Evolutionary conservation across 2,888 invertebrate species (phyloP), one percentile per base, ranked within the genome.

Genomic region (Lasioglossum marginatum): DNA sequence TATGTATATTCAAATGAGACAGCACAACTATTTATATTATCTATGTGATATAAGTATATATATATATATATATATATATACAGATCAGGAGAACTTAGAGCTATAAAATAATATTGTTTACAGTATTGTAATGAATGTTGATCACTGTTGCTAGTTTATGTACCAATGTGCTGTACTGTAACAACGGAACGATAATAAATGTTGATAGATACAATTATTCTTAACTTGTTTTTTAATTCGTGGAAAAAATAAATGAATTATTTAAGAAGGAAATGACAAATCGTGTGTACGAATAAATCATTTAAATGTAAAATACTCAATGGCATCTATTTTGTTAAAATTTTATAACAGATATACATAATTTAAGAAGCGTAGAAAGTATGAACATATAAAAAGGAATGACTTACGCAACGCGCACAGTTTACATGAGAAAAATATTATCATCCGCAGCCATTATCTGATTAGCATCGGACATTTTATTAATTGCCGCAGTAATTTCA

Each of bases 391-490:
- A 27, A 66, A 37, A 37, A 60, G n/a, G 23, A 48, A 16, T 37
- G 31, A 76, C 76, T 82, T 82, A 83, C 78, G 19, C 31, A 63
- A 68, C 8, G 52, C 63, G 31, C 57, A 16, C 4, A 48, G 45
- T 74, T 96, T 97, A 98, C 94, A 98, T 98, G 76, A 98, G 96
- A 95, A 98, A 98, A 48, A 98, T 96, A 88, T 98, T 97, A 88
- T 97, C 97, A 93, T 98, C 98, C 0, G 98, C 97, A 91, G 98
- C 96, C 99, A 99, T 99, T 84, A 99, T 97, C 94, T 98, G 98
- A 96, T 99, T 99, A 89, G 98, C 98, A 60, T 97, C 97, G 5
- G 97, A 97, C 99, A 99, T 98, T 85, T 96, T 96, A 19, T 97
- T 96, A 19, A 99, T 96, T 3, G 99, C 99, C 0, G 97, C 97